Conservation (phyloP, 2,797 vertebrate genomes). For the Sciurus vulgaris region DNA sequence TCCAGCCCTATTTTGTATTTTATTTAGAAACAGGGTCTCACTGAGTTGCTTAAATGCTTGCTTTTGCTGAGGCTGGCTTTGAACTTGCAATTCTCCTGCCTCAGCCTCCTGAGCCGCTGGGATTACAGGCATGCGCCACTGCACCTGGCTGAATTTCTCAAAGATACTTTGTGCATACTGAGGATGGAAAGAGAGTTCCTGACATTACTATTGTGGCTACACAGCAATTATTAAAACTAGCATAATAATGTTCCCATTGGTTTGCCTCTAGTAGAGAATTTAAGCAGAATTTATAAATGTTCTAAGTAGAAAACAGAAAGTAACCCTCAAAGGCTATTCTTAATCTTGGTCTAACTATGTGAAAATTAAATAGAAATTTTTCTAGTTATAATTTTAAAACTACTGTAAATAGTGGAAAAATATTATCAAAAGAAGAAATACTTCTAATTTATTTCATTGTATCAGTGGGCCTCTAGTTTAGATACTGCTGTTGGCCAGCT, state of each 20-base stretch:
- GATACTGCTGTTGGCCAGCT: neutral
- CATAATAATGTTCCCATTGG: neutral
- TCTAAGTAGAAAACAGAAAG: constrained; percentile 24
- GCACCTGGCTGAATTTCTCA: neutral
- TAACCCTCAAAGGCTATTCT: constrained; percentile 57
- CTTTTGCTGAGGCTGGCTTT: too few relatives aligned
- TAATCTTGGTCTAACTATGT: constrained; percentile 13
- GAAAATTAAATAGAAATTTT: constrained; percentile 59
- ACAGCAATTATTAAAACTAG: neutral
- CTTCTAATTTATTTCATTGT: constrained; percentile 31
- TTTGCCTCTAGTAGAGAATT: neutral
- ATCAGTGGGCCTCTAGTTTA: neutral
- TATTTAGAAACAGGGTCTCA: too few relatives aligned
- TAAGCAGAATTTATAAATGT: constrained; percentile 35
- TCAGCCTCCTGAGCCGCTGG: too few relatives aligned
- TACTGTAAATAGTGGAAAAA: constrained; percentile 48
- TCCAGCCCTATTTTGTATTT: too few relatives aligned
- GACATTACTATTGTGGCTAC: neutral
- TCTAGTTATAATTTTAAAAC: constrained; percentile 57
- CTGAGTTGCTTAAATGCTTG: too few relatives aligned
- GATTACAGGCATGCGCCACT: too few relatives aligned
- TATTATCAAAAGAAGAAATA: constrained; percentile 44
- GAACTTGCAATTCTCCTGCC: too few relatives aligned
- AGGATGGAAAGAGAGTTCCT: neutral
- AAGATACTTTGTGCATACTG: neutral